Evolutionary conservation across 2,888 invertebrate genomes (phyloP), one percentile per base, ranked within the genome.

Genomic region (Pterostichus madidus): DNA sequence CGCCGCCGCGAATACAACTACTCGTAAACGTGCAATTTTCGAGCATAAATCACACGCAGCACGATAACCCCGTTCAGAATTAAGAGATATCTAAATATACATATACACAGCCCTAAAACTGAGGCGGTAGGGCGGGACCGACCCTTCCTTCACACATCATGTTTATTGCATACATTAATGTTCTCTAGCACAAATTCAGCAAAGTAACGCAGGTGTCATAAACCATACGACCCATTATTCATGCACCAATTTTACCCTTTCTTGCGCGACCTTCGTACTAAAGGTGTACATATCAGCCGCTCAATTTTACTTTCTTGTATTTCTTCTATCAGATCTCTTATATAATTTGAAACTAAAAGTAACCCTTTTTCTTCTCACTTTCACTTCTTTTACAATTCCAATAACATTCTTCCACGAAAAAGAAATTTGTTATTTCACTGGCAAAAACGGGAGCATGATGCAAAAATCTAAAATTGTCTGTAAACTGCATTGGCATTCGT

Each of bases 1-100:
- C 39, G 17, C 39, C 39, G 17, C 15, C 17, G 52, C 80, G 44
- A 11, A 32, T 39, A 39, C 39, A 39, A 39, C 39, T 39, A 39
- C 39, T 39, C 39, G 81, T 59, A 81, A 82, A 61, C 75, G 76
- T 82, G 82, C 82, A 75, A 82, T 82, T 82, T 82, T 76, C 76
- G 61, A 17, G 61, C 82, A 82, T 82, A 82, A 82, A 82, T 82
- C 82, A 82, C 82, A 49, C 61, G 13, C 7, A 53, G 61, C 76
- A 82, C 75, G 75, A 82, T 73, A 71, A 71, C 80, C 39, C 71
- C 56, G 24, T 71, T 68, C 39, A 31, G 79, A 80, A 68, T 68
- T 68, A 39, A 73, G 80, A 71, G 71, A 80, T 80, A 80, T 61
- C 61, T 56, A 78, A 78, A 78, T 77, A 53, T 53, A 31, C 59